Evolutionary conservation across 1,140 invertebrate species (phyloP).

Genomic region (Pomacea maculata): DNA sequence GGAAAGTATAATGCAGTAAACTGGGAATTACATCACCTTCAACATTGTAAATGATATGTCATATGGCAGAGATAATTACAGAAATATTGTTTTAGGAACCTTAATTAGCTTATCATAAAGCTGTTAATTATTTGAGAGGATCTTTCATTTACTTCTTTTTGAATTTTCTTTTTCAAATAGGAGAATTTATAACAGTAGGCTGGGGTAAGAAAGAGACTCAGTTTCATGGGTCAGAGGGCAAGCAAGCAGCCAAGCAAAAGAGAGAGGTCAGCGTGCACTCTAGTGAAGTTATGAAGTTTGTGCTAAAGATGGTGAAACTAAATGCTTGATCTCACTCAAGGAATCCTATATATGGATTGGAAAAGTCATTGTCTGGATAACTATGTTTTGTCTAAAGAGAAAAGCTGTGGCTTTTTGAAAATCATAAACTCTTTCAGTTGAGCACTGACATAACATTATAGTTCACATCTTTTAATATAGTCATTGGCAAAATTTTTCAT

Average conservation of each 20-base stretch:
- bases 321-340: no score
- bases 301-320: no score
- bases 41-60: background rate
- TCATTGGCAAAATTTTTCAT: no score
- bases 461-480: no score
- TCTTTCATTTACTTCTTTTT: background rate
- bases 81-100: background rate
- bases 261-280: conserved; percentile 25
- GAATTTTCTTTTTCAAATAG: conserved; percentile 49
- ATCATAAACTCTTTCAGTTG: no score
- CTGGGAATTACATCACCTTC: background rate
- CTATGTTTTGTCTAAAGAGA: no score
- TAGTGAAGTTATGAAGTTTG: no score
- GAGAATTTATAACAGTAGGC: conserved; percentile 84
- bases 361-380: no score
- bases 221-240: conserved; percentile 91
- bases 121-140: background rate
- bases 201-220: conserved; percentile 97
- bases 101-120: background rate
- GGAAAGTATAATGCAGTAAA: background rate
- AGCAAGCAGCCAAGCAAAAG: conserved; percentile 74
- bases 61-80: background rate
- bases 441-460: no score
- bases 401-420: no score
- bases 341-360: no score